A percentile compares a stretch with the other conserved stretches of the same genome.
Evolutionary conservation across 2,797 vertebrate species (phyloP).

Genomic region (Melanitta fusca): DNA sequence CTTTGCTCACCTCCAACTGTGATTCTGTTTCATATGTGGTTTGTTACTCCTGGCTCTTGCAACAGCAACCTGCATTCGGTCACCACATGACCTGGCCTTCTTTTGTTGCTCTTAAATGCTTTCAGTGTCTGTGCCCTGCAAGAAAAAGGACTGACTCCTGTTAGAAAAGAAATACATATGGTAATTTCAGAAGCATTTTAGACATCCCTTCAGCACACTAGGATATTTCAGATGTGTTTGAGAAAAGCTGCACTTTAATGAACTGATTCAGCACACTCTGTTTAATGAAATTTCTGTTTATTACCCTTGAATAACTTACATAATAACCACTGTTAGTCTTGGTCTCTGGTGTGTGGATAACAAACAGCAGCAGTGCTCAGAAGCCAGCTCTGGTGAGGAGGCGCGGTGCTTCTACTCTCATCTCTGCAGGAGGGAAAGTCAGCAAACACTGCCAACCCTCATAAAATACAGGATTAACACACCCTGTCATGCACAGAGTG

Average conservation of each 20-base stretch:
- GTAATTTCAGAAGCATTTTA: background rate
- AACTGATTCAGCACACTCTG: background rate
- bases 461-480: background rate
- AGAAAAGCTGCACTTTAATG: background rate
- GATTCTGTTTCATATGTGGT: background rate
- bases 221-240: background rate
- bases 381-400: background rate
- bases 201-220: background rate
- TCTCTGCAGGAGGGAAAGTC: slow-evolving; percentile 19
- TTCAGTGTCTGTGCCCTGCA: background rate
- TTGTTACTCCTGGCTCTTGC: background rate
- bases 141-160: background rate
- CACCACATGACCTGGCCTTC: background rate
- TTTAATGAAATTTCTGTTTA: background rate
- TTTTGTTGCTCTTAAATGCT: slow-evolving; percentile 5
- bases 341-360: slow-evolving; percentile 16
- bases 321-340: background rate
- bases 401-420: background rate
- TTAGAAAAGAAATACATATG: background rate
- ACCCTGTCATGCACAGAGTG: background rate
- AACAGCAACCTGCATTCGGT: background rate
- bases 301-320: background rate
- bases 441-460: background rate
- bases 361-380: background rate
- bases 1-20: background rate